Percentiles rank a stretch among this genome's conserved stretches.
Evolutionary conservation across 1,140 invertebrate species (phyloP).

Genomic region (Cecropterus lyciades): DNA sequence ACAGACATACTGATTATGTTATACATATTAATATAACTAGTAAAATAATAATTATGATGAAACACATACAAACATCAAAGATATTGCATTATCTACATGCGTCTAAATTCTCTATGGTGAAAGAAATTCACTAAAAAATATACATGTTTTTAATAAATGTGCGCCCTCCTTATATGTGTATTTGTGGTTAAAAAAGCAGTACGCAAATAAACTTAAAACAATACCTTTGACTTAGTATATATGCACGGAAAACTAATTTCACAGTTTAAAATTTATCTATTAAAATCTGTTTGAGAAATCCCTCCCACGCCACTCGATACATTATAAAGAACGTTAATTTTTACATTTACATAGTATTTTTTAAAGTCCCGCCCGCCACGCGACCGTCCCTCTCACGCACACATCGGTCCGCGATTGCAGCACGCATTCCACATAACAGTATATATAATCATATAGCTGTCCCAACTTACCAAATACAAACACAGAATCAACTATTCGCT

Average conservation of each 20-base stretch:
- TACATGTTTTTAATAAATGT: too few relatives aligned
- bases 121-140: too few relatives aligned
- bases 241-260: background rate
- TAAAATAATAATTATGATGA: too few relatives aligned
- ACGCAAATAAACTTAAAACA: background rate
- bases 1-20: background rate
- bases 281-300: too few relatives aligned
- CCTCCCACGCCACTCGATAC: conserved; percentile 24
- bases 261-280: too few relatives aligned
- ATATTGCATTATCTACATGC: too few relatives aligned
- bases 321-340: background rate
- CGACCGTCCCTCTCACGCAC: conserved; percentile 30
- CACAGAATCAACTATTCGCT: conserved; percentile 70
- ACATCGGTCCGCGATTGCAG: conserved; percentile 50
- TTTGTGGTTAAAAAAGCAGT: too few relatives aligned
- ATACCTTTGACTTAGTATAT: background rate
- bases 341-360: background rate
- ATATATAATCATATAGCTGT: conserved; percentile 70
- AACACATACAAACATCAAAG: background rate
- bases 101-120: too few relatives aligned
- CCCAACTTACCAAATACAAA: conserved; percentile 72
- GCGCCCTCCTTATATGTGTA: too few relatives aligned
- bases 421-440: conserved; percentile 64
- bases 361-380: conserved; percentile 2
- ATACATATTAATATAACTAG: background rate